A percentile compares a stretch with the other conserved stretches of the same genome.
Evolutionary conservation across 1,140 invertebrate species (phyloP).

Genomic region (Harlomillsia oculata): DNA sequence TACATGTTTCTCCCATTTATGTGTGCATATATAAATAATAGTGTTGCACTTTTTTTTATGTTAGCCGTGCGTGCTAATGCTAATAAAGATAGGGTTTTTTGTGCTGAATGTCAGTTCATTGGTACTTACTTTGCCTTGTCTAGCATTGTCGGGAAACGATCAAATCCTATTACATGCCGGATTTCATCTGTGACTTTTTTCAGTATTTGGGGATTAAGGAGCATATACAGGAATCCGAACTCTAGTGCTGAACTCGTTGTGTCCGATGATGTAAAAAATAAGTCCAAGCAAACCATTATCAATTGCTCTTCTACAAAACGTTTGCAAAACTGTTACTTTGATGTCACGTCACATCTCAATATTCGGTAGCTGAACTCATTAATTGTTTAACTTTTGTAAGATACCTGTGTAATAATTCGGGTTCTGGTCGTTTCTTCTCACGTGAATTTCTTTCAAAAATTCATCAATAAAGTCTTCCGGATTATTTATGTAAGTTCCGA

Average conservation of each 20-base stretch:
- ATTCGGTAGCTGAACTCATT: too few relatives aligned
- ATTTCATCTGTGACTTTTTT: slow-evolving; percentile 67
- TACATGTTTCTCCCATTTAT: not conserved
- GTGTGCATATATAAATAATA: not conserved
- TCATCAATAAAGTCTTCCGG: slow-evolving; percentile 43
- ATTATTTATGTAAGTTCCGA: slow-evolving; percentile 30
- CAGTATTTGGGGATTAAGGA: slow-evolving; percentile 68
- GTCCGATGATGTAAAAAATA: slow-evolving; percentile 61
- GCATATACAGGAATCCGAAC: slow-evolving; percentile 65
- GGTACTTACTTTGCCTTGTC: slow-evolving; percentile 3
- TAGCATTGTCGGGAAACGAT: slow-evolving; percentile 47
- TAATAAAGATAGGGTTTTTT: too few relatives aligned
- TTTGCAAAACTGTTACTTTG: too few relatives aligned
- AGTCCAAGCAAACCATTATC: slow-evolving; percentile 5
- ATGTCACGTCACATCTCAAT: too few relatives aligned
- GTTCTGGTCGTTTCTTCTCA: too few relatives aligned
- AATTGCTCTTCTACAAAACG: slow-evolving; percentile 2
- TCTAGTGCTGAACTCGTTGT: slow-evolving; percentile 66
- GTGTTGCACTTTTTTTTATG: too few relatives aligned
- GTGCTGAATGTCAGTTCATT: too few relatives aligned
- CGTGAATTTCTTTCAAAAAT: slow-evolving; percentile 39
- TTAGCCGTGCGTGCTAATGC: too few relatives aligned
- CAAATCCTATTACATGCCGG: slow-evolving; percentile 58
- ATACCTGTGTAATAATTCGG: too few relatives aligned
- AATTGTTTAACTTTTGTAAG: too few relatives aligned